Conservation (phyloP, 2,888 invertebrate genomes). For the Heteromurus nitidus region DNA sequence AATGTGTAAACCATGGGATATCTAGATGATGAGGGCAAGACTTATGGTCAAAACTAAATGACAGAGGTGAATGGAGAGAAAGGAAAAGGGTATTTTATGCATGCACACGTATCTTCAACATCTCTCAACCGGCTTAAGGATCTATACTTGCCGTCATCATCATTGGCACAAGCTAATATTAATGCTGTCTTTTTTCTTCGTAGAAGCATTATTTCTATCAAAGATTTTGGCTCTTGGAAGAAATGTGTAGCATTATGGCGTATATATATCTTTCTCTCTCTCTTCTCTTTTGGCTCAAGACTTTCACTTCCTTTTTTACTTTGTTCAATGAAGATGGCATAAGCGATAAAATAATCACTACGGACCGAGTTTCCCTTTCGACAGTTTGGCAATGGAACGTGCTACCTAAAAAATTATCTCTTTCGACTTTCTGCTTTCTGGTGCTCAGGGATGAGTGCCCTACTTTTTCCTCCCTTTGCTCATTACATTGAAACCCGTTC, state of each 20-base stretch:
- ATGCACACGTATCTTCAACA: neutral
- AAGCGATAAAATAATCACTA: constrained; percentile 10
- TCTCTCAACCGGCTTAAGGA: neutral
- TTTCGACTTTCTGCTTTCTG: too few species aligned
- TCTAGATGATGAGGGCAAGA: neutral
- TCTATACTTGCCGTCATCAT: neutral
- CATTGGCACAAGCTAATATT: constrained; percentile 44
- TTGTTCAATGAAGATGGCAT: constrained; percentile 3
- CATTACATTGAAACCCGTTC: neutral
- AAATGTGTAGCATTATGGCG: neutral
- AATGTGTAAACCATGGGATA: neutral
- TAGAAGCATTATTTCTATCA: constrained; percentile 18
- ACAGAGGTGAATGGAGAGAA: constrained; percentile 38
- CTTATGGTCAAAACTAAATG: constrained; percentile 32
- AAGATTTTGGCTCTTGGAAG: constrained; percentile 20
- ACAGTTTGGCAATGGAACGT: too few species aligned
- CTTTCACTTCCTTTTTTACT: neutral
- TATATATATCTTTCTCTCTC: neutral
- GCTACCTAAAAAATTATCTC: too few species aligned
- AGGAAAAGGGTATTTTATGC: neutral
- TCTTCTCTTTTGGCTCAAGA: neutral
- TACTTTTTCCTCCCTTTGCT: neutral
- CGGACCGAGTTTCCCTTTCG: neutral
- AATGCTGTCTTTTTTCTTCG: constrained; percentile 15
- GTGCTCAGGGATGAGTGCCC: neutral